Evolutionary conservation across 2,113 vertebrate species (phyloP).

Genomic region (Anoura caudifer): DNA sequence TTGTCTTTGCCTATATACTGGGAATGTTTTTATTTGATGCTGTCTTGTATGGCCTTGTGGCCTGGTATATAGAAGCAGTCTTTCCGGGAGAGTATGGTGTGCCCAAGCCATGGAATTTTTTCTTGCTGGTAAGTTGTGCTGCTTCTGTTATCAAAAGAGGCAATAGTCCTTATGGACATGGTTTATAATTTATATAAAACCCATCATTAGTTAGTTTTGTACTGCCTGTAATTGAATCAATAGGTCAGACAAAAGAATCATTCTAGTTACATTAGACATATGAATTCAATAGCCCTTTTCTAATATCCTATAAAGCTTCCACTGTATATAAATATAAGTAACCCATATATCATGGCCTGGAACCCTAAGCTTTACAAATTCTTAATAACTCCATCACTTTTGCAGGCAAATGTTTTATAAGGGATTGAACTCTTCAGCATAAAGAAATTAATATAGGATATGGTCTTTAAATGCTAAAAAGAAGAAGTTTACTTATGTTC

Average conservation of each 20-base stretch:
- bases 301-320: not conserved
- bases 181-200: not conserved
- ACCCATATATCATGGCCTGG: not conserved
- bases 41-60: slow-evolving; percentile 87
- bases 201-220: not conserved
- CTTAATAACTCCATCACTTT: not conserved
- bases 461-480: not conserved
- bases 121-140: slow-evolving; percentile 86
- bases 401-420: not conserved
- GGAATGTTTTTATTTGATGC: slow-evolving; percentile 91
- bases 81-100: slow-evolving; percentile 95
- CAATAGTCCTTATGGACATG: not conserved
- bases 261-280: not conserved
- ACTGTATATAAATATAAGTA: not conserved
- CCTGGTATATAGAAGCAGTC: slow-evolving; percentile 94
- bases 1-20: slow-evolving; percentile 90
- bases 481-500: not conserved
- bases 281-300: not conserved
- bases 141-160: not conserved
- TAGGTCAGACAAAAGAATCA: not conserved
- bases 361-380: not conserved
- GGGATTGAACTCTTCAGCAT: not conserved
- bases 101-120: slow-evolving; percentile 94
- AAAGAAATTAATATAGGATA: not conserved
- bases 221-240: not conserved